These are phyloP conservation scores for Drosophila multiciliata DNA, from an alignment of 2,888 invertebrate genomes.

Conservation along the genomic window DNA sequence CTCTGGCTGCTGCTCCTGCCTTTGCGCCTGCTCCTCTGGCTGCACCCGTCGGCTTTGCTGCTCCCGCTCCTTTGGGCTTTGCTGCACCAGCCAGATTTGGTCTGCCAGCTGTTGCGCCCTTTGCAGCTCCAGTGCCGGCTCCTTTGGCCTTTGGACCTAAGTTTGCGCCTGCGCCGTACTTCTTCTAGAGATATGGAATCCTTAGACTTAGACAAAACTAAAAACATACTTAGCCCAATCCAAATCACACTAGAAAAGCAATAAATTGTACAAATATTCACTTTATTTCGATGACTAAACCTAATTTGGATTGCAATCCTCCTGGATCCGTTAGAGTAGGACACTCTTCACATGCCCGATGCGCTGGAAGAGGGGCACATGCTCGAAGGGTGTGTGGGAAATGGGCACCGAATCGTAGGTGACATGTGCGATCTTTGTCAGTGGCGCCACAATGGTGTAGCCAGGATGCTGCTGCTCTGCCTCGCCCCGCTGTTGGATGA, in stretches of 20 bases:
- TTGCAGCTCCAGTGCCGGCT: slow-evolving; percentile 51
- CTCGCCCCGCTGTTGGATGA: slow-evolving; percentile 8
- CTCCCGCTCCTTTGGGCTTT: slow-evolving; percentile 39
- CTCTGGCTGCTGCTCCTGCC: slow-evolving; percentile 56
- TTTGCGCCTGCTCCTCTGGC: slow-evolving; percentile 43
- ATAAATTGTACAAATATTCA: slow-evolving; percentile 42
- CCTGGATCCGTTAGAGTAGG: slow-evolving; percentile 10
- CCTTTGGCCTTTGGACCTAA: slow-evolving; percentile 54
- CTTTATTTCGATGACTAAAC: slow-evolving; percentile 18
- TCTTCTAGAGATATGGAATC: slow-evolving; percentile 47
- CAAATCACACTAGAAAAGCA: slow-evolving; percentile 40
- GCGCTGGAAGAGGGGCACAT: slow-evolving; percentile 77
- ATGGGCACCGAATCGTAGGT: slow-evolving; percentile 78
- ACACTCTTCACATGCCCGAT: slow-evolving; percentile 67
- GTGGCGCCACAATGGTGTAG: slow-evolving; percentile 73
- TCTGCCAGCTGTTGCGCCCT: slow-evolving; percentile 42
- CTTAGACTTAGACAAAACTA: slow-evolving; percentile 24
- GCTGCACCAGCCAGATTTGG: slow-evolving; percentile 56
- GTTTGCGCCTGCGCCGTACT: slow-evolving; percentile 66
- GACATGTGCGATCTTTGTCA: slow-evolving; percentile 76
- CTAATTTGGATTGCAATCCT: background rate
- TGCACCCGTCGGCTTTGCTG: slow-evolving; percentile 33
- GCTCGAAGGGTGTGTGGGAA: slow-evolving; percentile 72
- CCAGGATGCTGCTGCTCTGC: slow-evolving; percentile 63
- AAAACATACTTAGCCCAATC: slow-evolving; percentile 32